A percentile compares a stretch with the other conserved stretches of the same genome.
These are phyloP conservation scores for Sinocyclocheilus grahami DNA, from an alignment of 2,113 vertebrate species.

Conservation along the genomic window DNA sequence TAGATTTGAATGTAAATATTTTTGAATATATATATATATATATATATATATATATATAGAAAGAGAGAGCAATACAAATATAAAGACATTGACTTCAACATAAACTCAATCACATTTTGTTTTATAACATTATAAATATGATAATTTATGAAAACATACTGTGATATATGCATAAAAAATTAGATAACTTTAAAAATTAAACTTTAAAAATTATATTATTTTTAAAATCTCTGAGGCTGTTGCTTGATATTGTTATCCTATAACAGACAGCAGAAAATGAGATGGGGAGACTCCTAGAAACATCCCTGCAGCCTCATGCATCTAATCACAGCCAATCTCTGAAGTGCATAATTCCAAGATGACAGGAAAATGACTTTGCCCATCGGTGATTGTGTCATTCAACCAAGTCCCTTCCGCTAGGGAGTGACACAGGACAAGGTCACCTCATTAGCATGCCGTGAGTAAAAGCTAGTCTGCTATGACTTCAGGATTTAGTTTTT, in stretches of 20 bases:
- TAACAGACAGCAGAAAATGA: constrained; percentile 3
- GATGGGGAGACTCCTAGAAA: background rate
- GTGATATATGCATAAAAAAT: no score
- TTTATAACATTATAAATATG: no score
- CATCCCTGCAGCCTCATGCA: constrained; percentile 8
- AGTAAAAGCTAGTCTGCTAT: constrained; percentile 9
- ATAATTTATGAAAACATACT: no score
- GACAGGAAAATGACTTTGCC: constrained; percentile 40
- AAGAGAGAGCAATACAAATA: no score
- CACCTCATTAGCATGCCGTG: constrained; percentile 38
- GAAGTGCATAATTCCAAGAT: constrained; percentile 27
- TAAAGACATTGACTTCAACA: no score
- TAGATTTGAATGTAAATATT: no score
- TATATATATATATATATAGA: no score
- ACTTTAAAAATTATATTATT: no score
- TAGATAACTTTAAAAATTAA: no score
- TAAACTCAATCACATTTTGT: no score
- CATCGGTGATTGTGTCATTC: constrained; percentile 17
- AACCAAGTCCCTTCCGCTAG: background rate
- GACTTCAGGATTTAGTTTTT: background rate
- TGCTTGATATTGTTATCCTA: background rate
- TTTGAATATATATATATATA: no score
- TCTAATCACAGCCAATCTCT: constrained; percentile 31
- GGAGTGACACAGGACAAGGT: constrained; percentile 25
- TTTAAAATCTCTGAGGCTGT: no score